A percentile compares a stretch with the other conserved stretches of the same genome.
Evolutionary conservation across 2,113 vertebrate genomes (phyloP).

Genomic region (Silurus meridionalis): DNA sequence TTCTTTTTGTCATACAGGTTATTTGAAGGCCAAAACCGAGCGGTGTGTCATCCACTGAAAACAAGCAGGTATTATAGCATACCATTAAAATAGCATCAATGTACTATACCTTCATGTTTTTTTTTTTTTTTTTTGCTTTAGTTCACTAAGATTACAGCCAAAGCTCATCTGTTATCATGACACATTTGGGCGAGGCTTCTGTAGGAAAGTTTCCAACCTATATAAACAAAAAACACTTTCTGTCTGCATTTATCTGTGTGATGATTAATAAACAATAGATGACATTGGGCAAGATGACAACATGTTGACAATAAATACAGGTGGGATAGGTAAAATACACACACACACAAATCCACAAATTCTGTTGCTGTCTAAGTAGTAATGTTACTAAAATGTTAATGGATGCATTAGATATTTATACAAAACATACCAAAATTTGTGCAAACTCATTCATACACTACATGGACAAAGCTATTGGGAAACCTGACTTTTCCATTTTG

Average conservation of each 20-base stretch:
- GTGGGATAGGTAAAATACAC: background rate
- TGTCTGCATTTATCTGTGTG: background rate
- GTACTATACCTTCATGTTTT: too few species aligned
- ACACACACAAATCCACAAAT: background rate
- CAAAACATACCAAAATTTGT: background rate
- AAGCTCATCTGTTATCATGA: conserved; percentile 12
- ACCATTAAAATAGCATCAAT: background rate
- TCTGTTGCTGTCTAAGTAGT: background rate
- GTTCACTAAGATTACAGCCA: background rate
- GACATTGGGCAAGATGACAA: background rate
- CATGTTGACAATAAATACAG: background rate
- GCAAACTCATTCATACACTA: background rate
- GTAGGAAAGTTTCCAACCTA: background rate
- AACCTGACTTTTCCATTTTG: too few species aligned
- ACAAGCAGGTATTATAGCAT: background rate
- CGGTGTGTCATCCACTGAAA: background rate
- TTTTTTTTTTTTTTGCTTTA: background rate
- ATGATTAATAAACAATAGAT: conserved; percentile 14
- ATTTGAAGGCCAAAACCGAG: background rate
- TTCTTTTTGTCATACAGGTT: background rate
- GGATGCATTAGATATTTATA: background rate
- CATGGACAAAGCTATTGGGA: too few species aligned
- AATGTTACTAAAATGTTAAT: background rate
- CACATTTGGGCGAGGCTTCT: background rate
- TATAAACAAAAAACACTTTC: background rate